Evolutionary conservation across 2,113 vertebrate genomes (phyloP).

Genomic region (Ranitomeya imitator): DNA sequence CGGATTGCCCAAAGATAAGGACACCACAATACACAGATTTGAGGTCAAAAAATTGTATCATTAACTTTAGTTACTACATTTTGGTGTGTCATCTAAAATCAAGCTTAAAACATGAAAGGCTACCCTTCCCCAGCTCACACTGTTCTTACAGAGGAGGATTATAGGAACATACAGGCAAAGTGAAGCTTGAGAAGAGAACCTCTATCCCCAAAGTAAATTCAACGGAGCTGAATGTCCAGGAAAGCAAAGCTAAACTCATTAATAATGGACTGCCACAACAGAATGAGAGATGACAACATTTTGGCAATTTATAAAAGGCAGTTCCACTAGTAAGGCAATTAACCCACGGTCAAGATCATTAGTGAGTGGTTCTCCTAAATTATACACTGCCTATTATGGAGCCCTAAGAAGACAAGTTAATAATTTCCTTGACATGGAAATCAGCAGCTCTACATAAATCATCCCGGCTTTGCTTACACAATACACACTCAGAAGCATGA

Average conservation of each 20-base stretch:
- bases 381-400: background rate
- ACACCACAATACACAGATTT: too few relatives aligned
- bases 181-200: too few relatives aligned
- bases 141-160: too few relatives aligned
- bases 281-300: background rate
- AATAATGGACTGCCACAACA: background rate
- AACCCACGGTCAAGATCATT: conserved; percentile 7
- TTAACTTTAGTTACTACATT: too few relatives aligned
- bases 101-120: too few relatives aligned
- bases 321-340: background rate
- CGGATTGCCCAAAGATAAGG: too few relatives aligned
- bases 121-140: too few relatives aligned
- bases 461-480: background rate
- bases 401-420: background rate
- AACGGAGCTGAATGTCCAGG: background rate
- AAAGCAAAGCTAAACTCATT: background rate
- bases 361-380: background rate
- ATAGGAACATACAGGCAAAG: too few relatives aligned
- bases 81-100: too few relatives aligned
- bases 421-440: background rate
- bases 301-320: background rate
- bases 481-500: background rate
- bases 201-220: background rate
- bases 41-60: too few relatives aligned
- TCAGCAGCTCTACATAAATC: background rate